Base-by-base conservation (phyloP, 2,797 vertebrate species). In the Mormyrops attenuatus region DNA sequence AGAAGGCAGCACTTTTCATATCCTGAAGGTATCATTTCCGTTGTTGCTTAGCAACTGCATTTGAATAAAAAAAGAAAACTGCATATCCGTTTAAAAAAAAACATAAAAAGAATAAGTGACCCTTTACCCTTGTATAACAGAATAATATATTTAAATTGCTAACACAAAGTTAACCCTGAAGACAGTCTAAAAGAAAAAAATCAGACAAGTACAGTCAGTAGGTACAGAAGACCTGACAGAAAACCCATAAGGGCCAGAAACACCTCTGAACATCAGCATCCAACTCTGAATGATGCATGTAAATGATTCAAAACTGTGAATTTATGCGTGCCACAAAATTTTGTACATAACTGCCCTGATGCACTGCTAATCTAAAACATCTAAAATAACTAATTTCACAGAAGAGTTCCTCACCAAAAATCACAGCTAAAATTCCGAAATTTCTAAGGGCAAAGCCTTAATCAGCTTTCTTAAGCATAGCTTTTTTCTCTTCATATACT, bases 41-140 rank as follows among this genome's bases (percentile, higher is more conserved):
- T 41, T 41, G 85, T 87, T 60, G 85, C 85, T 57, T 53, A 87
- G 85, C 52, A 60, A 87, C 66, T 85, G 77, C 89, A 89, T 90
- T 52, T 91, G 85, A 92, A 89, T 91, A 53, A 66, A 57, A 90
- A 91, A 85, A 89, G 26, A 89, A 89, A 89, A 63, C 80, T 86
- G 84, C 55, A 89, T 57, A 84, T 87, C 66, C 34, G 41, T 77
- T 55, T 41, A 87, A 86, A 85, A 85, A 57, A 87, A 55, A 86
- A 34, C 17, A 49, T 13, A 55, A 38, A 55, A 87, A 87, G 26
- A 34, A 53, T 52, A 87, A 87, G 52, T 87, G 30, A 87, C 22
- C 85, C 52, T 87, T 87, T 87, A 85, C 84, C 47, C 49, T 86
- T 53, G 22, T 30, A 30, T 49, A 38, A 17, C 52, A n/a, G 52